These are phyloP conservation scores for Pharmacophagus antenor DNA, from an alignment of 2,888 invertebrate genomes.

Conservation along the genomic window DNA sequence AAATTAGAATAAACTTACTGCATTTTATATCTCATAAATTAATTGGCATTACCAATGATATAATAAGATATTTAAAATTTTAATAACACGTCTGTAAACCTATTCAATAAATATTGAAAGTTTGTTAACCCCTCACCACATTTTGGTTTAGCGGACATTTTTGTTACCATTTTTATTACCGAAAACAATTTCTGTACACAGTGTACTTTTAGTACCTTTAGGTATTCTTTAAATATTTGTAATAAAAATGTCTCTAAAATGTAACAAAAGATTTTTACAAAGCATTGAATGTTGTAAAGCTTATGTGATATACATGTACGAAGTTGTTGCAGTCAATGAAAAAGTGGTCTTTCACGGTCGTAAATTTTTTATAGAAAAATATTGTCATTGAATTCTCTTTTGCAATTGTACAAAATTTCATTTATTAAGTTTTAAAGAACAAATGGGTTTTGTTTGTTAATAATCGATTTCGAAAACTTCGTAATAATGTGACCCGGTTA, in stretches of 20 bases:
- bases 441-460: background rate
- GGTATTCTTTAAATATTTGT: slow-evolving; percentile 16
- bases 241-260: slow-evolving; percentile 19
- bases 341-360: background rate
- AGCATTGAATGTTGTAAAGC: slow-evolving; percentile 2
- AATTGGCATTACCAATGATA: background rate
- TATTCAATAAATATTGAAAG: background rate
- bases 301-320: slow-evolving; percentile 2
- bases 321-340: background rate
- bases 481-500: no score
- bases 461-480: no score
- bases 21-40: background rate
- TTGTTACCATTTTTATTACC: slow-evolving; percentile 9
- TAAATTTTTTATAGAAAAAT: background rate
- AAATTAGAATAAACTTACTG: background rate
- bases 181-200: slow-evolving; percentile 11
- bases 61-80: background rate
- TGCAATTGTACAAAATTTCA: background rate
- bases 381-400: background rate
- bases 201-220: slow-evolving; percentile 12
- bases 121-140: slow-evolving; percentile 14
- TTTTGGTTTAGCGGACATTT: slow-evolving; percentile 3
- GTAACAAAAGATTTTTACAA: slow-evolving; percentile 20
- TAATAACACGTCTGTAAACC: background rate
- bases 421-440: background rate